phyloP scores from a whole-genome alignment of 1,140 invertebrate genomes.

The Cydia splendana region DNA sequence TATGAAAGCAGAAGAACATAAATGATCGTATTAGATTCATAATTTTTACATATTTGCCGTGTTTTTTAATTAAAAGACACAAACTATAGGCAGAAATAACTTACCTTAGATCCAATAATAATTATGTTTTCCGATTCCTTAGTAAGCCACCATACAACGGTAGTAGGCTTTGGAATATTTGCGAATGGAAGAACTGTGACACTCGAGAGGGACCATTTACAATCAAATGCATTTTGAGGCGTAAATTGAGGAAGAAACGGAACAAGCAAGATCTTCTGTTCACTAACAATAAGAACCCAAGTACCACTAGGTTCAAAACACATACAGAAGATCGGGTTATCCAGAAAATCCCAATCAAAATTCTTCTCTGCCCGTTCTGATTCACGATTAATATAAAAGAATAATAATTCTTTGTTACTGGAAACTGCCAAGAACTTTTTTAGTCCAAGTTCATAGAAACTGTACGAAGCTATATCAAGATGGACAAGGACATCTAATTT shows the following conservation, averaged over 20 bases:
- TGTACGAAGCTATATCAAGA: slow-evolving; percentile 63
- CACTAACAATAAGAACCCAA: slow-evolving; percentile 70
- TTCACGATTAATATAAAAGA: slow-evolving; percentile 66
- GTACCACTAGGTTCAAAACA: slow-evolving; percentile 75
- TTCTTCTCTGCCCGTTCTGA: slow-evolving; percentile 62
- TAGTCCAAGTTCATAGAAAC: slow-evolving; percentile 71
- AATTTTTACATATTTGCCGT: too few species aligned
- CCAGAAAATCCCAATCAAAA: slow-evolving; percentile 72
- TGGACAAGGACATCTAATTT: slow-evolving; percentile 71
- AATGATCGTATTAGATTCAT: too few species aligned
- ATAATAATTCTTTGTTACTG: slow-evolving; percentile 69
- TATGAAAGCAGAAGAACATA: too few species aligned
- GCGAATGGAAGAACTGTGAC: slow-evolving; percentile 66
- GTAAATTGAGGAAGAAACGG: slow-evolving; percentile 69
- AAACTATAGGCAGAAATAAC: neutral
- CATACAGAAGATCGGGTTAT: slow-evolving; percentile 72
- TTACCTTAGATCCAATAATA: slow-evolving; percentile 70
- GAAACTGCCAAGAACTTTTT: slow-evolving; percentile 70
- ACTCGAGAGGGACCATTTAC: slow-evolving; percentile 71
- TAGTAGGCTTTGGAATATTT: slow-evolving; percentile 58
- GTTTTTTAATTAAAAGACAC: too few species aligned
- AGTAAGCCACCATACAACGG: slow-evolving; percentile 72
- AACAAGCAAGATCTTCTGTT: slow-evolving; percentile 67
- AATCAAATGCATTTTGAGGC: slow-evolving; percentile 68
- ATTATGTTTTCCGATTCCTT: slow-evolving; percentile 73